Evolutionary conservation across 2,888 invertebrate species (phyloP).

Genomic region (Cephonodes hylas): DNA sequence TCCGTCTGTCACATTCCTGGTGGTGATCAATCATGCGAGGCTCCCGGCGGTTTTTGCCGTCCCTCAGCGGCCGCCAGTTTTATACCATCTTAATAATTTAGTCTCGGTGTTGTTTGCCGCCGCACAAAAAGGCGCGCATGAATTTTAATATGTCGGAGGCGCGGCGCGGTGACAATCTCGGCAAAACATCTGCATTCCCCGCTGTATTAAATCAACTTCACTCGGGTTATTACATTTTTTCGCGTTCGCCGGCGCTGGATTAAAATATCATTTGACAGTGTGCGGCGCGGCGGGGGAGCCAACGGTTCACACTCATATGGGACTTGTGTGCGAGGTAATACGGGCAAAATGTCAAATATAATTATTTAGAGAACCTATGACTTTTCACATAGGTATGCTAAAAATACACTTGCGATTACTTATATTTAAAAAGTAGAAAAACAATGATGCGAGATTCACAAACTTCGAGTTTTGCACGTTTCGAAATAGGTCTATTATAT

Average conservation of each 20-base stretch:
- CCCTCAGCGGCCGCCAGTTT: not conserved
- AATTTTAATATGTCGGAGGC: slow-evolving; percentile 1
- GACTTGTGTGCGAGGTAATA: too few relatives aligned
- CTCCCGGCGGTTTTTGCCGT: not conserved
- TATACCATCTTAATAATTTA: slow-evolving; percentile 9
- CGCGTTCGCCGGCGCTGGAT: not conserved
- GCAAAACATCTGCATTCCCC: not conserved
- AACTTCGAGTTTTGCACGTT: too few relatives aligned
- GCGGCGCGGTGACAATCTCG: not conserved
- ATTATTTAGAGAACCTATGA: too few relatives aligned
- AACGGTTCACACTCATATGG: not conserved
- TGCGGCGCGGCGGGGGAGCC: not conserved
- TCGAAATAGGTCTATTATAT: too few relatives aligned
- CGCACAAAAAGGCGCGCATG: not conserved
- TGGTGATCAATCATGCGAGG: not conserved
- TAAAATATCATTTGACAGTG: not conserved
- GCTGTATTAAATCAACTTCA: not conserved
- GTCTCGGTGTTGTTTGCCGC: not conserved
- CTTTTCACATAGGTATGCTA: too few relatives aligned
- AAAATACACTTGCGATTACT: too few relatives aligned
- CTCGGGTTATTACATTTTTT: not conserved
- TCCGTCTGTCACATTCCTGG: not conserved
- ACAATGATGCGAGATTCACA: too few relatives aligned
- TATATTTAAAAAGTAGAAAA: too few relatives aligned
- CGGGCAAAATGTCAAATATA: too few relatives aligned